Conservation (phyloP, 1,140 invertebrate species). For the Akabosia matsudoensis region DNA sequence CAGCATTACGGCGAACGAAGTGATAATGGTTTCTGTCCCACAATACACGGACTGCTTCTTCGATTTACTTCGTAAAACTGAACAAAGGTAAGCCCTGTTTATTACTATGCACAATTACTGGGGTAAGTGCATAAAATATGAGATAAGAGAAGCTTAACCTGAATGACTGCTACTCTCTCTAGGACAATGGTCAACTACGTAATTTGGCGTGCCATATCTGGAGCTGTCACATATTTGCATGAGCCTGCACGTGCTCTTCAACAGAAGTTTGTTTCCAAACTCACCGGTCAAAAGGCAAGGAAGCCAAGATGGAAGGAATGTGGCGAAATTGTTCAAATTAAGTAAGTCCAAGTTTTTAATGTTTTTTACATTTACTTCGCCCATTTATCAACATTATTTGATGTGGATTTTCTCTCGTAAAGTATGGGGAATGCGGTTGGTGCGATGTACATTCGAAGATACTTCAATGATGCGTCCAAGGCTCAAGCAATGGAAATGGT, state of each 20-base stretch:
- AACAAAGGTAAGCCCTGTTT: constrained; percentile 24
- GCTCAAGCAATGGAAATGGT: constrained; percentile 56
- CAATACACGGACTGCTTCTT: constrained; percentile 51
- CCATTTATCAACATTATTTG: too few species aligned
- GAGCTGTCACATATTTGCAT: constrained; percentile 6
- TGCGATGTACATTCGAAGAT: constrained; percentile 48
- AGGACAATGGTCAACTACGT: constrained; percentile 53
- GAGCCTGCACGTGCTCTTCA: background rate
- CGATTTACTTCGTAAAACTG: constrained; percentile 46
- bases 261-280: background rate
- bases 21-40: constrained; percentile 52
- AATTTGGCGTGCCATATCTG: constrained; percentile 51
- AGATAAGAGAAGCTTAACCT: too few species aligned
- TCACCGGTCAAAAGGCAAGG: constrained; percentile 18
- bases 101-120: background rate
- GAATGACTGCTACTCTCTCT: too few species aligned
- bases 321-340: constrained; percentile 2
- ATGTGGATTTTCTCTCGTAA: constrained; percentile 43
- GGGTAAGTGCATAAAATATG: too few species aligned
- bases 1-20: constrained; percentile 49
- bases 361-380: constrained; percentile 53
- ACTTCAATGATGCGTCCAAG: constrained; percentile 41
- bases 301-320: constrained; percentile 28
- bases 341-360: too few species aligned
- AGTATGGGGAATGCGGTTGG: constrained; percentile 52